Percentiles rank a stretch among this genome's conserved stretches.
Evolutionary conservation across 2,797 vertebrate genomes (phyloP).

Genomic region (Artibeus jamaicensis): DNA sequence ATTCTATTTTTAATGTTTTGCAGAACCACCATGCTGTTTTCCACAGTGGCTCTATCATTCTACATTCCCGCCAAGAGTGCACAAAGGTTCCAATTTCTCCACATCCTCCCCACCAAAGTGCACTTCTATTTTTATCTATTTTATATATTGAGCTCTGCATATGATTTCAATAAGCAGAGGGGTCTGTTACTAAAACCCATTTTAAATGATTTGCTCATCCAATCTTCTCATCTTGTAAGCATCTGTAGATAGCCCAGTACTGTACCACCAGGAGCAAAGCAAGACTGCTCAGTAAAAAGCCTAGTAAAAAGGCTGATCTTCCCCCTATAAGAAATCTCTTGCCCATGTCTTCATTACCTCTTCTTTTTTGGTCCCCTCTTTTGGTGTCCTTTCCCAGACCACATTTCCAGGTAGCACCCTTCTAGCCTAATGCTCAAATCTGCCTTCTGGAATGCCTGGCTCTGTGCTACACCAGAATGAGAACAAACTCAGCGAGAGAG

Average conservation of each 20-base stretch:
- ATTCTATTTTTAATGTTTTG: slow-evolving; percentile 1
- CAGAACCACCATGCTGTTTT: neutral
- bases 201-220: neutral
- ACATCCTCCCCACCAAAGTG: neutral
- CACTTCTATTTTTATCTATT: neutral
- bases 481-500: neutral
- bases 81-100: neutral
- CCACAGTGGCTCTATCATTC: neutral
- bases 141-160: neutral
- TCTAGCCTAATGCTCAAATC: neutral
- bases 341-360: neutral
- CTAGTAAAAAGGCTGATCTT: neutral
- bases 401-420: neutral
- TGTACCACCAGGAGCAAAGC: neutral
- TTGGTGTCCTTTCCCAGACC: neutral
- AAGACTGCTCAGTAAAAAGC: neutral
- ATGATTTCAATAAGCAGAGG: neutral
- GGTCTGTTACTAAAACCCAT: neutral
- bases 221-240: neutral
- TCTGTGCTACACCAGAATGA: neutral
- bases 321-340: neutral
- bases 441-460: neutral
- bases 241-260: neutral
- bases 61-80: neutral
- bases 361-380: neutral